These are phyloP conservation scores for Astropecten irregularis DNA, from an alignment of 53 echinoderm and acorn worm species.

Conservation along the genomic window DNA sequence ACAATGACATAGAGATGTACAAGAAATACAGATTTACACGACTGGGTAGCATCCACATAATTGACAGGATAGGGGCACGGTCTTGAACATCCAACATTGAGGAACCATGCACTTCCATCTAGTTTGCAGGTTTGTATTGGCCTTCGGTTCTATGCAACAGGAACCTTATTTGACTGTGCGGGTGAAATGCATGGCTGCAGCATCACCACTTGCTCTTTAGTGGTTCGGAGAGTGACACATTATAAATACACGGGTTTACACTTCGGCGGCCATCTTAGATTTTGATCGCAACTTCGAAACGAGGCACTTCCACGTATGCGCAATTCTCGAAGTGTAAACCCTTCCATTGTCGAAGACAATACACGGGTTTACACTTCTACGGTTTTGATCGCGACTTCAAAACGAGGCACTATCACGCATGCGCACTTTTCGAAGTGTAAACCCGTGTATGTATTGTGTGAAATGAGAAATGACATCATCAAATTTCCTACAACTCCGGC, in stretches of 20 bases:
- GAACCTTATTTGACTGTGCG: background rate
- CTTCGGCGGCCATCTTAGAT: too few species aligned
- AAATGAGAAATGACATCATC: background rate
- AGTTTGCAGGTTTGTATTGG: slow-evolving; percentile 20
- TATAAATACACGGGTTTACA: too few species aligned
- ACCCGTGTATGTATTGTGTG: slow-evolving; percentile 20
- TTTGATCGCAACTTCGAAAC: too few species aligned
- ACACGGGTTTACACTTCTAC: too few species aligned
- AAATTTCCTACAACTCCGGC: slow-evolving; percentile 25
- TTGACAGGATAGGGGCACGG: background rate
- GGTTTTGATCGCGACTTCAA: too few species aligned
- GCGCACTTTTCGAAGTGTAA: too few species aligned
- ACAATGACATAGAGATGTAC: slow-evolving; percentile 3
- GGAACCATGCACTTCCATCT: slow-evolving; percentile 22
- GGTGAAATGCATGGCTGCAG: background rate
- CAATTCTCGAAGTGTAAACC: too few species aligned
- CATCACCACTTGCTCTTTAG: slow-evolving; percentile 1
- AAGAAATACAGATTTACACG: slow-evolving; percentile 13
- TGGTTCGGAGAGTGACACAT: slow-evolving; percentile 9
- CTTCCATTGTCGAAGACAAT: too few species aligned
- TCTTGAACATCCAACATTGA: background rate
- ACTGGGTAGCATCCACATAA: background rate
- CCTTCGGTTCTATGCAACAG: background rate
- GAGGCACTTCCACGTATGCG: too few species aligned
- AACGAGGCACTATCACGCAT: too few species aligned